Conservation (phyloP, 2,797 vertebrate genomes). For the Gambusia yucatana region DNA sequence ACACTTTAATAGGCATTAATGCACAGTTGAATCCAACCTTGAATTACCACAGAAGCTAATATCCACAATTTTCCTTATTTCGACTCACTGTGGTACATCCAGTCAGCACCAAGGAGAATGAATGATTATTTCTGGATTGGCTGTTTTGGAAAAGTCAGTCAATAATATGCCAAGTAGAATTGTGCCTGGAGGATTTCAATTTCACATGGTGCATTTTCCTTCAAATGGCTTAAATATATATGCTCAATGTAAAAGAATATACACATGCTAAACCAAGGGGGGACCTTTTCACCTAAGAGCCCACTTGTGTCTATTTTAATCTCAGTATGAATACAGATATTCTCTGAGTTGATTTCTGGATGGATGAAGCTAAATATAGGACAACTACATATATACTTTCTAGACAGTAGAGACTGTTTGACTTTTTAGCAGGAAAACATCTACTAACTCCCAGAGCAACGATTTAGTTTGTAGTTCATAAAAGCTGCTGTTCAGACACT, state of each 20-base stretch:
- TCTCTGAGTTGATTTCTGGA: background rate
- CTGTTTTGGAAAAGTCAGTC: background rate
- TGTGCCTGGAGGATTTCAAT: no score
- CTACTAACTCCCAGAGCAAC: background rate
- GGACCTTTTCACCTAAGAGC: background rate
- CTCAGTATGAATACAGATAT: background rate
- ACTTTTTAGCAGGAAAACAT: background rate
- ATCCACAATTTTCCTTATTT: background rate
- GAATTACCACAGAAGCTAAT: background rate
- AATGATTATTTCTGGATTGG: background rate
- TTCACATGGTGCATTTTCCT: no score
- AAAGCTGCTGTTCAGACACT: background rate
- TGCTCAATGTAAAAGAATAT: background rate
- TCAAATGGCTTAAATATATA: background rate
- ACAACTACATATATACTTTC: background rate
- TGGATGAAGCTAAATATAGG: background rate
- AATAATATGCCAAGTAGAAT: no score
- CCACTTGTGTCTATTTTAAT: background rate
- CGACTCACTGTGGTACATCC: background rate
- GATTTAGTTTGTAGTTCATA: background rate
- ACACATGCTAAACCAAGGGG: no score
- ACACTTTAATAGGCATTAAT: background rate
- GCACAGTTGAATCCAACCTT: background rate
- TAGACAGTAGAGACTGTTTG: background rate
- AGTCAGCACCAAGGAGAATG: background rate